Base-by-base conservation (phyloP, 2,113 vertebrate genomes). In the Galeopterus variegatus region DNA sequence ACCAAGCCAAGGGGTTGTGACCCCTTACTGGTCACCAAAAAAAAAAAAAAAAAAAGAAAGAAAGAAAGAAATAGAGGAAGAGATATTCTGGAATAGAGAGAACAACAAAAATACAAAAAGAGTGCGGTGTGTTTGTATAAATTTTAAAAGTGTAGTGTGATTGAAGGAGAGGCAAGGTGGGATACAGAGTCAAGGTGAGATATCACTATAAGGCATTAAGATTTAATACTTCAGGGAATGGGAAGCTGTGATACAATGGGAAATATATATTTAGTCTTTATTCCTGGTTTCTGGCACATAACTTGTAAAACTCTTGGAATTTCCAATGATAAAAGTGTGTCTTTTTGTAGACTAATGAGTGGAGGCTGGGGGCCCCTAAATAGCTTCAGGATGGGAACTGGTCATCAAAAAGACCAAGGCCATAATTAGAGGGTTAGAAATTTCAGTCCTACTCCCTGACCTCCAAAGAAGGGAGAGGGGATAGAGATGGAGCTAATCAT, bases 51-150 rank as follows among this genome's bases (percentile, higher is more conserved):
- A n/a, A n/a, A n/a, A n/a, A 41, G 41, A 41, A 41, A 41, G 41
- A 41, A 41, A 95, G 48, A 33, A 79, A 93, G 73, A 95, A 77
- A 88, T 2, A 89, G 28, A 56, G 19, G 24, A 81, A 75, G 45
- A 31, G 14, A 52, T 83, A 82, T 73, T 79, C 67, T 54, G 8
- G 45, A 90, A 48, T 64, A 86, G 36, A 86, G 45, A 24, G 8
- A 96, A 87, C 1, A 88, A 33, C 41, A 83, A 31, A 95, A 64
- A 13, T 88, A 88, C 28, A 89, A 94, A 95, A 94, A 62, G 21
- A 90, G 48, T 60, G 28, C 11, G 56, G 64, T 76, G 33, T 85
- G 19, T 88, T 80, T 79, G 7, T 36, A 81, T 65, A 80, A 79
- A 85, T 48, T 80, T 94, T 69, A 64, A 64, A 97, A 86, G 10